Percentiles rank a stretch among this genome's conserved stretches.
phyloP scores from a whole-genome alignment of 2,888 invertebrate species.

The Andrena fulva region DNA sequence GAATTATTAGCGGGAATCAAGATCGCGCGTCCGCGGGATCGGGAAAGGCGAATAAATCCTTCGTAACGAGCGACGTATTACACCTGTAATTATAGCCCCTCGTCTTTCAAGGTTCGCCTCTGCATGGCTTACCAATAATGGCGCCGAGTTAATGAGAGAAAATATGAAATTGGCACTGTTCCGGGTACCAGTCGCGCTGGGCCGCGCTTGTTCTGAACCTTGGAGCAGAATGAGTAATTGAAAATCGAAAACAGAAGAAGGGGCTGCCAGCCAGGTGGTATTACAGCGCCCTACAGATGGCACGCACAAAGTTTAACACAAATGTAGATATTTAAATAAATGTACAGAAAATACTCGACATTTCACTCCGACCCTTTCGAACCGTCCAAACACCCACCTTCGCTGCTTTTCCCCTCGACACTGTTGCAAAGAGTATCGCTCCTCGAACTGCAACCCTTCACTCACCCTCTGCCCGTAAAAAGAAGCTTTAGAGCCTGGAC shows the following conservation, averaged over 20 bases:
- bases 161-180: constrained; percentile 57
- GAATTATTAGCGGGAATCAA: constrained; percentile 53
- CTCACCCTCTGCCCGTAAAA: constrained; percentile 18
- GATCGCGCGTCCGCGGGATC: constrained; percentile 37
- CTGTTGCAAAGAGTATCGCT: too few species aligned
- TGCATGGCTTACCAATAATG: constrained; percentile 56
- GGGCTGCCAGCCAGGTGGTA: neutral
- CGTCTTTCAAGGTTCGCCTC: constrained; percentile 42
- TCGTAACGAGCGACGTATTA: constrained; percentile 59
- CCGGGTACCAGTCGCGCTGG: constrained; percentile 16
- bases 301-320: neutral
- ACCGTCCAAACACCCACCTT: neutral
- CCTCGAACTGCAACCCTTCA: neutral
- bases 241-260: constrained; percentile 37
- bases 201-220: constrained; percentile 44
- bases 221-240: neutral
- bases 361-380: neutral
- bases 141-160: constrained; percentile 66
- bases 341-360: neutral
- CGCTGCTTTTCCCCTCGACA: neutral
- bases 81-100: constrained; percentile 65
- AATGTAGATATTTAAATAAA: neutral
- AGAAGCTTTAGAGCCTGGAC: constrained; percentile 17
- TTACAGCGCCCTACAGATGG: neutral
- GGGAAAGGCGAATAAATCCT: constrained; percentile 61